Percentiles rank a stretch among this genome's conserved stretches.
Conservation (phyloP, 1,140 invertebrate species). For the Gonioctena quinquepunctata region DNA sequence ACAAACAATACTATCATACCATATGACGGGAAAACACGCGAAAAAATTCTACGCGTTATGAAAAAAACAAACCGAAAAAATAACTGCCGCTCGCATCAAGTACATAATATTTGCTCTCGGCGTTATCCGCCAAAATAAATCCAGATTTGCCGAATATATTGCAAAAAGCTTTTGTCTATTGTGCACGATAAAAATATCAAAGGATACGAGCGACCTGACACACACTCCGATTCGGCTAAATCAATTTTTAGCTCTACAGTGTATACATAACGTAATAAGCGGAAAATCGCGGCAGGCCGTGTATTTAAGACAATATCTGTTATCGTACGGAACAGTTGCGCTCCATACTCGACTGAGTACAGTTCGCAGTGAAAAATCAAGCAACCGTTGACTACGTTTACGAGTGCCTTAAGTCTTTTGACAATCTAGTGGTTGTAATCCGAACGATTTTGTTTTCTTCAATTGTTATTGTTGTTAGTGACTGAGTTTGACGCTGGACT, state of each 20-base stretch:
- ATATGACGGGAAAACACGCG: not conserved
- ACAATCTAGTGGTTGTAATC: not conserved
- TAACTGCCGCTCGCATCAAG: too few relatives aligned
- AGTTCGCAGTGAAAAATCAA: not conserved
- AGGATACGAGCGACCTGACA: slow-evolving; percentile 4
- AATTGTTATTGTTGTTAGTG: not conserved
- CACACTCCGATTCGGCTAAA: not conserved
- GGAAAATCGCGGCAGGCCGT: not conserved
- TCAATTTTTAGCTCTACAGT: slow-evolving; percentile 10
- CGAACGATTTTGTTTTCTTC: not conserved
- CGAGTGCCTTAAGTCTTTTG: not conserved
- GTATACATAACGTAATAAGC: not conserved
- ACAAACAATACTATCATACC: not conserved
- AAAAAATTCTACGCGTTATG: not conserved
- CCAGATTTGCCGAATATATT: too few relatives aligned
- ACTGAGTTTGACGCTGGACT: not conserved
- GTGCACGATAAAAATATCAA: not conserved
- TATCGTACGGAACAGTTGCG: slow-evolving; percentile 1
- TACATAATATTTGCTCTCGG: too few relatives aligned
- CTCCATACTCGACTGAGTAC: not conserved
- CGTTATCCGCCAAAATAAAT: too few relatives aligned
- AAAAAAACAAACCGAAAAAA: too few relatives aligned
- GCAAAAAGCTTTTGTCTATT: too few relatives aligned
- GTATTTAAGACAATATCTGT: slow-evolving; percentile 10
- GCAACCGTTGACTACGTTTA: not conserved